Conservation (phyloP, 1,140 invertebrate species). For the Aleiodes sp. region DNA sequence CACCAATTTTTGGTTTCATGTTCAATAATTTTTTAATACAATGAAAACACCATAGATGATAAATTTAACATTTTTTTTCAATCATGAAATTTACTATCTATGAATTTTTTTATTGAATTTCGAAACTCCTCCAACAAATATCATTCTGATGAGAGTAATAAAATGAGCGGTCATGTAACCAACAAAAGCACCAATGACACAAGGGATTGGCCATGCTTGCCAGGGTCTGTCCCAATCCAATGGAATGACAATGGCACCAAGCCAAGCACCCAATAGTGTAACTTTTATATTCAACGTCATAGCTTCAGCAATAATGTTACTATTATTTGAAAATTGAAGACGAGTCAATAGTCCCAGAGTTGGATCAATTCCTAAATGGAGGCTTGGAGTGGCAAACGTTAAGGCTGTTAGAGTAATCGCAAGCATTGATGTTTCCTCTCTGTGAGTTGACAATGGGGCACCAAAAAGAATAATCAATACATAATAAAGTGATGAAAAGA, state of each 20-base stretch:
- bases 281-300: slow-evolving; percentile 69
- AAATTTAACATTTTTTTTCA: too few relatives aligned
- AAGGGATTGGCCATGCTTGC: slow-evolving; percentile 86
- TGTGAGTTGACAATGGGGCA: slow-evolving; percentile 72
- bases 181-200: slow-evolving; percentile 74
- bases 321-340: slow-evolving; percentile 56
- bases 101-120: slow-evolving; percentile 29
- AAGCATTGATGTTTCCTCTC: slow-evolving; percentile 79
- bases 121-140: slow-evolving; percentile 47
- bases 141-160: slow-evolving; percentile 62
- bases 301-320: slow-evolving; percentile 68
- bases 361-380: slow-evolving; percentile 70
- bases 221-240: slow-evolving; percentile 93
- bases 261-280: slow-evolving; percentile 84
- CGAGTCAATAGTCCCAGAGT: slow-evolving; percentile 68
- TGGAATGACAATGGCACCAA: slow-evolving; percentile 87
- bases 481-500: slow-evolving; percentile 67
- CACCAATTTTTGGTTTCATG: too few relatives aligned
- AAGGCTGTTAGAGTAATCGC: slow-evolving; percentile 72
- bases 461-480: slow-evolving; percentile 78
- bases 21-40: too few relatives aligned
- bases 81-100: slow-evolving; percentile 33
- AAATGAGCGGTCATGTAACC: slow-evolving; percentile 72
- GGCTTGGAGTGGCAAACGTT: slow-evolving; percentile 73
- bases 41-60: too few relatives aligned